phyloP scores from a whole-genome alignment of 1,140 invertebrate genomes.

The Matsumurasca onukii region DNA sequence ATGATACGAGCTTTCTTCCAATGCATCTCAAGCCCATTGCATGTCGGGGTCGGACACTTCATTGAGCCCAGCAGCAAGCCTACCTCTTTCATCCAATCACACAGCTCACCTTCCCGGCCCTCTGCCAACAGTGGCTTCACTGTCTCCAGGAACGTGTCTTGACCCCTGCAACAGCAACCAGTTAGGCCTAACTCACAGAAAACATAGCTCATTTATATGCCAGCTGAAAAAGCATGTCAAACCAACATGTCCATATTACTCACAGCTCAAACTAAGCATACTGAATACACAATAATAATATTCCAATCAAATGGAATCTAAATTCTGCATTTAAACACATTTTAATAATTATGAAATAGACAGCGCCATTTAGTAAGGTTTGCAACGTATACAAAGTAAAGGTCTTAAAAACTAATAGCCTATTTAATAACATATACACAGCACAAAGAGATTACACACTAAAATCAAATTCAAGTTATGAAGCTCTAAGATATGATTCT shows the following conservation, averaged over 20 bases:
- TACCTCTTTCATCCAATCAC: slow-evolving; percentile 46
- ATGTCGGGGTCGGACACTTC: slow-evolving; percentile 42
- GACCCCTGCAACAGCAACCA: slow-evolving; percentile 36
- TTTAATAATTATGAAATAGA: neutral
- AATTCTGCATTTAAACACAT: neutral
- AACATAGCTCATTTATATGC: too few species aligned
- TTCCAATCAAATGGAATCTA: neutral
- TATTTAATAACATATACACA: too few species aligned
- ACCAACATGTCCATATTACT: neutral
- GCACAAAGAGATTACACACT: too few species aligned
- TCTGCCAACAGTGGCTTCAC: slow-evolving; percentile 42
- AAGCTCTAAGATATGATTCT: too few species aligned
- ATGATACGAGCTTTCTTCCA: slow-evolving; percentile 45
- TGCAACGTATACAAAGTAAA: too few species aligned
- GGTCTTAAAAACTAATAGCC: too few species aligned
- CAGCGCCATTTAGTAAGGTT: too few species aligned
- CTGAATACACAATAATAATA: too few species aligned
- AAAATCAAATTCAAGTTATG: too few species aligned
- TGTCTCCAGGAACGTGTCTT: slow-evolving; percentile 42
- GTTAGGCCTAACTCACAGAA: too few species aligned
- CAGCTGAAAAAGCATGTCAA: neutral
- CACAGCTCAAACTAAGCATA: neutral
- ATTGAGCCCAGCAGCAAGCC: slow-evolving; percentile 40
- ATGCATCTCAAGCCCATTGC: slow-evolving; percentile 43
- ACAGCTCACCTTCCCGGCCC: slow-evolving; percentile 44